phyloP scores from a whole-genome alignment of 2,797 vertebrate genomes.

The Pantherophis vulpinus region DNA sequence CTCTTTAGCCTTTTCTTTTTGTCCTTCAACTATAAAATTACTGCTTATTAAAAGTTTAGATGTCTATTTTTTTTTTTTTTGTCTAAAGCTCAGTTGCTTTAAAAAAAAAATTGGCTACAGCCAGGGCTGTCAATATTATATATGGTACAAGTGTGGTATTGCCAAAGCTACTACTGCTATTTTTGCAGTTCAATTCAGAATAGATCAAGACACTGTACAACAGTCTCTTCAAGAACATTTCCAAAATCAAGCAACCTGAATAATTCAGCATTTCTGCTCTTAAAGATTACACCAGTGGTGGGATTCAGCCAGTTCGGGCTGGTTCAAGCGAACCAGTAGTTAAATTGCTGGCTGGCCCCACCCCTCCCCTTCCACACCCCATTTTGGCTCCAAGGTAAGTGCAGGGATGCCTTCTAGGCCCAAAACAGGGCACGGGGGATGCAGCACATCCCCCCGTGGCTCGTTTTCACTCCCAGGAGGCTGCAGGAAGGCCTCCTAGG shows the following conservation, averaged over 20 bases:
- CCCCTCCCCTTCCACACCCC: too few relatives aligned
- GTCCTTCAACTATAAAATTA: not conserved
- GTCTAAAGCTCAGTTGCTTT: not conserved
- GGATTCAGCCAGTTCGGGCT: too few relatives aligned
- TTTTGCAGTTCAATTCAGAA: not conserved
- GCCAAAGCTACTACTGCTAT: not conserved
- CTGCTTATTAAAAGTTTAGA: not conserved
- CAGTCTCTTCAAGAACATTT: not conserved
- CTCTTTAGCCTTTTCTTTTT: not conserved
- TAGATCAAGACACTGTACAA: not conserved
- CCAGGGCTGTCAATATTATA: not conserved
- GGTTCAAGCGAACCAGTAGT: too few relatives aligned
- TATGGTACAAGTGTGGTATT: not conserved
- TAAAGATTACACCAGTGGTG: too few relatives aligned
- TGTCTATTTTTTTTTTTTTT: not conserved
- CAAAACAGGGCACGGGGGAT: too few relatives aligned
- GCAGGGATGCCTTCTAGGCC: too few relatives aligned
- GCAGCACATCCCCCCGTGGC: too few relatives aligned
- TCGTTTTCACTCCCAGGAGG: too few relatives aligned
- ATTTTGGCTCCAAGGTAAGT: too few relatives aligned
- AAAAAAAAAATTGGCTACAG: not conserved
- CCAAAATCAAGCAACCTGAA: slow-evolving; percentile 1
- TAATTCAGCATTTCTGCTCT: too few relatives aligned
- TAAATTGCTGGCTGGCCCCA: too few relatives aligned
- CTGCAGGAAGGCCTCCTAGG: too few relatives aligned